Base-by-base conservation (phyloP, 2,797 vertebrate species). In the Cynopterus sphinx region DNA sequence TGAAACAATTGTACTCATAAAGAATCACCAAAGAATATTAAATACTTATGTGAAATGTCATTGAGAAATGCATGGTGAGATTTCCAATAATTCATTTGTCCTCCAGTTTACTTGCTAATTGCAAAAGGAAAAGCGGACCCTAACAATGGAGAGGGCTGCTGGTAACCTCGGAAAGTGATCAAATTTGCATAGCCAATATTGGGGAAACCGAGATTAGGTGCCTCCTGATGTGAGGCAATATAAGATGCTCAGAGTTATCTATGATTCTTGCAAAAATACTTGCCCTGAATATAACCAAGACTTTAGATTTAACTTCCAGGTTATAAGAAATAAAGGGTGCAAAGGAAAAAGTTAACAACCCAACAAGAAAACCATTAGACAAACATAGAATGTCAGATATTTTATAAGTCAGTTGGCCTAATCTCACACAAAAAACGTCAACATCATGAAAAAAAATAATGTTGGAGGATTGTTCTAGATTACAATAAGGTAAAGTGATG, bases 91-190 rank as follows among this genome's bases (percentile, higher is more conserved):
- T 53, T 74, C 49, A 61, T 21, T 87, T 41, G 83, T 2, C 36
- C 13, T 10, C 65, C 28, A 84, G 39, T 75, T 71, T 63, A 82
- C 59, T 41, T 63, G 36, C 46, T 82, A 82, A 94, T 22, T 92
- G 24, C n/a, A 87, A 90, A 95, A 26, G 55, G 15, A 31, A 91
- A 91, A 85, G 31, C n/a, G 90, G 78, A 84, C 19, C 57, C 63
- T 51, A 59, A 49, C 11, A 63, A 74, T 41, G 16, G 33, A 79
- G 31, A 77, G 15, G 46, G 19, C 43, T 74, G 2, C 5, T 49
- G 36, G 46, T 41, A 43, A 43, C 13, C 17, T 68, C 10, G 43
- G 41, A 85, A 77, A 59, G 24, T 67, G 22, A 90, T 53, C 19
- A 81, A 21, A 85, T 59, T 65, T 65, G 22, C 36, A 46, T 71